Base-by-base conservation (phyloP, 2,113 vertebrate genomes). In the Ceyx margarethae region DNA sequence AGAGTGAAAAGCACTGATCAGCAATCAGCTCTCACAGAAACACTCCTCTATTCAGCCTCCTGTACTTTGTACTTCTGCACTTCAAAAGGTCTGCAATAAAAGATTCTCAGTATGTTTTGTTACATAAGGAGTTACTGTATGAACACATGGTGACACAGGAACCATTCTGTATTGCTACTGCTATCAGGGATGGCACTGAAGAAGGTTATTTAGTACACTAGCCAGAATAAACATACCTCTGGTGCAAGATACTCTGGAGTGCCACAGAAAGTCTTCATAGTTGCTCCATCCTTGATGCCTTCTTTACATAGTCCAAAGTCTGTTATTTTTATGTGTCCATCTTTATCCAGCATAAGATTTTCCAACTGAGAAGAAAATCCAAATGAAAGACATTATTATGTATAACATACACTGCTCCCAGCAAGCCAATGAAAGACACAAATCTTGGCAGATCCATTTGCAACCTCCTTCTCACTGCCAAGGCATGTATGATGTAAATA, bases 181-280 rank as follows among this genome's bases (percentile, higher is more conserved):
- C 65, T 90, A 56, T 26, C 54, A 54, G 0, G 3, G 37, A 71
- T 53, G 48, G n/a, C 31, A 67, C 15, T 16, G 60, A 45, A 71
- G 56, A 80, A 43, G 29, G 43, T 19, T 64, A 66, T 76, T 91
- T 48, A 62, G 60, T 51, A 62, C 42, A 86, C 46, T 0, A 72
- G 45, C 21, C 62, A 54, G 62, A 26, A 71, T 21, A 89, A 93
- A 69, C 31, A 20, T 97, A 99, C 99, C 98, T 99, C 99, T 16
- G 99, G 99, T 42, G 99, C 99, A 85, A 99, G 98, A 96, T 99
- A 99, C 97, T 99, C 99, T 2, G 99, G 99, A 14, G 99, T 99
- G 84, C 99, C 99, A 71, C 99, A 99, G 94, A 99, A 99, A n/a
- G 99, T 99, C 97, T 99, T 99, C 99, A 99, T 99, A 26, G 99